phyloP scores from a whole-genome alignment of 2,113 vertebrate species.

The Motacilla alba region DNA sequence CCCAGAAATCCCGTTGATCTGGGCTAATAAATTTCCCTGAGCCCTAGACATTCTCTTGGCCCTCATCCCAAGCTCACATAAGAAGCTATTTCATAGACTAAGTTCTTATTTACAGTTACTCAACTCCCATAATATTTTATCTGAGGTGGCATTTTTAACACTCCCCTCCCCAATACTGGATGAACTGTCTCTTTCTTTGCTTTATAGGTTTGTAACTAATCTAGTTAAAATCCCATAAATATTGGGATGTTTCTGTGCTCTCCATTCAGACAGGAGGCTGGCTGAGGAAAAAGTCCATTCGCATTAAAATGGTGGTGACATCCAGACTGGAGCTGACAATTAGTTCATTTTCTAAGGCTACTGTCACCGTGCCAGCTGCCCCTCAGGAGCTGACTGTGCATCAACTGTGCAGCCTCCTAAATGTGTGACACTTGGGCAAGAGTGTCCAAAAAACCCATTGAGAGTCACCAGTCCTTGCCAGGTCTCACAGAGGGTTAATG shows the following conservation, averaged over 20 bases:
- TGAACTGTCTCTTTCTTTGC: slow-evolving; percentile 69
- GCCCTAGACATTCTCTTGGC: slow-evolving; percentile 64
- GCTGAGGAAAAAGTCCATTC: slow-evolving; percentile 55
- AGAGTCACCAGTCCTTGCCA: neutral
- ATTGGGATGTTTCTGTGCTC: slow-evolving; percentile 56
- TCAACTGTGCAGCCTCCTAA: neutral
- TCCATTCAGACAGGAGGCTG: slow-evolving; percentile 35
- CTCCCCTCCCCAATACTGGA: slow-evolving; percentile 52
- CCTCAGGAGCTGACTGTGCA: neutral
- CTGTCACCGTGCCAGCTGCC: slow-evolving; percentile 45
- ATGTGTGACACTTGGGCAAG: neutral
- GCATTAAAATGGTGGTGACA: slow-evolving; percentile 56
- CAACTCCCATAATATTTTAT: slow-evolving; percentile 69
- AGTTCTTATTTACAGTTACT: slow-evolving; percentile 68
- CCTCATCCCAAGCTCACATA: slow-evolving; percentile 69
- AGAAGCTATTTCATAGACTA: slow-evolving; percentile 67
- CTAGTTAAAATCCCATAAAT: slow-evolving; percentile 68
- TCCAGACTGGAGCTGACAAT: slow-evolving; percentile 52
- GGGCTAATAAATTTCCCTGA: slow-evolving; percentile 67
- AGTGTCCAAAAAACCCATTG: neutral
- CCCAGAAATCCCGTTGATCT: slow-evolving; percentile 66
- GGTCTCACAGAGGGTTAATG: neutral
- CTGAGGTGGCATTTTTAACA: slow-evolving; percentile 71
- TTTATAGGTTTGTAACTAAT: slow-evolving; percentile 65
- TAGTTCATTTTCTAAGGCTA: slow-evolving; percentile 35